These are phyloP conservation scores for Lytechinus pictus DNA, from an alignment of 35 echinoderm and acorn worm species.

Conservation along the genomic window DNA sequence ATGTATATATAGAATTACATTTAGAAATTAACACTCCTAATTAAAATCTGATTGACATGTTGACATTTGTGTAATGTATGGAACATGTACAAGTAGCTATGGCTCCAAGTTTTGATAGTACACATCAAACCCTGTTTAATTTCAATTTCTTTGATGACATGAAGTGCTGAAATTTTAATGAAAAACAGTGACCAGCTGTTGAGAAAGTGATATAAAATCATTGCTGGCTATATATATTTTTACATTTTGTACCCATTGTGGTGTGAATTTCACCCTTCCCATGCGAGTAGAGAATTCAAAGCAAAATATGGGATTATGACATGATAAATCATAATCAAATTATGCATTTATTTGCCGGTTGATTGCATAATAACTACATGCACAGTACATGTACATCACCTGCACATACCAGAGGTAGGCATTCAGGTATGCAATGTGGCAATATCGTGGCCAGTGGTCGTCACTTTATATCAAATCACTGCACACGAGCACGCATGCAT, in stretches of 20 bases:
- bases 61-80: too few relatives aligned
- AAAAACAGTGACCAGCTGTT: not conserved
- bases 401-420: not conserved
- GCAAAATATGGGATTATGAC: not conserved
- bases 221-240: too few relatives aligned
- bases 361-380: not conserved
- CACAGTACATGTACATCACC: not conserved
- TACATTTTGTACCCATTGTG: too few relatives aligned
- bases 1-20: too few relatives aligned
- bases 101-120: too few relatives aligned
- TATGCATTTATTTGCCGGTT: not conserved
- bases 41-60: not conserved
- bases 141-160: too few relatives aligned
- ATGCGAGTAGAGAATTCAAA: not conserved
- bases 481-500: not conserved
- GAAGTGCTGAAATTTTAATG: not conserved
- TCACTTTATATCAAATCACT: not conserved
- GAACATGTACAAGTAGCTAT: too few relatives aligned
- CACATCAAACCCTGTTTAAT: too few relatives aligned
- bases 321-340: not conserved
- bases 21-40: too few relatives aligned
- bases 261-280: not conserved
- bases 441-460: not conserved
- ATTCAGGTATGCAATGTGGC: not conserved
- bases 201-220: not conserved